These are phyloP conservation scores for Drosophila virilis DNA, from an alignment of 1,140 invertebrate genomes.

Conservation along the genomic window DNA sequence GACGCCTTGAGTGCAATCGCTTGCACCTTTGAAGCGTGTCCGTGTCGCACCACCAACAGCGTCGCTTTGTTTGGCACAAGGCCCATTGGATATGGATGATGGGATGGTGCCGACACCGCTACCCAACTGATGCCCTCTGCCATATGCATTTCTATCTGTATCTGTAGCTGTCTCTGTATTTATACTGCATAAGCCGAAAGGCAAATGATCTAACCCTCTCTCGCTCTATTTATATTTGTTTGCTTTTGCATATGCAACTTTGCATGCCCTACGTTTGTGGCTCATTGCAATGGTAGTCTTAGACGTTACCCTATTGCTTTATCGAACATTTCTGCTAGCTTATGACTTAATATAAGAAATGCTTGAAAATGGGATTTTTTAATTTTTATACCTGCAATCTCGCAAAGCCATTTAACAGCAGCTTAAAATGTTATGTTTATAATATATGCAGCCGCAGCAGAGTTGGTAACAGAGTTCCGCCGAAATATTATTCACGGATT, in stretches of 20 bases:
- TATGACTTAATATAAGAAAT: too few relatives aligned
- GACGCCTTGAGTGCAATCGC: conserved; percentile 74
- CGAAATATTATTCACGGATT: too few relatives aligned
- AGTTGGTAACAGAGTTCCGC: too few relatives aligned
- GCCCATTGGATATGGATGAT: conserved; percentile 32
- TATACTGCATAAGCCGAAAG: conserved; percentile 34
- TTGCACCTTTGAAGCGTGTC: conserved; percentile 79
- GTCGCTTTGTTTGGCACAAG: conserved; percentile 37
- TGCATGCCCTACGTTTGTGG: not conserved
- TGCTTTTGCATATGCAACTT: conserved; percentile 1
- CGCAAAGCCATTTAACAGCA: too few relatives aligned
- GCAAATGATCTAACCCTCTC: conserved; percentile 25
- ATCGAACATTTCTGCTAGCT: too few relatives aligned
- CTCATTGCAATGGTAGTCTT: not conserved
- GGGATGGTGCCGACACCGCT: conserved; percentile 4
- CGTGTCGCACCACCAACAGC: conserved; percentile 69
- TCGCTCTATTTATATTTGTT: conserved; percentile 6
- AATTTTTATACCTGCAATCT: too few relatives aligned
- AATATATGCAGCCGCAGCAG: too few relatives aligned
- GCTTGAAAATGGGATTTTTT: too few relatives aligned
- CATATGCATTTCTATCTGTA: conserved; percentile 29
- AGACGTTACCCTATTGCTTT: not conserved
- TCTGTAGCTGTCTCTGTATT: conserved; percentile 18
- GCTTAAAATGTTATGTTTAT: too few relatives aligned
- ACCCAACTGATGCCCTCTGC: conserved; percentile 5